phyloP scores from a whole-genome alignment of 2,113 vertebrate species.

The Merops nubicus region DNA sequence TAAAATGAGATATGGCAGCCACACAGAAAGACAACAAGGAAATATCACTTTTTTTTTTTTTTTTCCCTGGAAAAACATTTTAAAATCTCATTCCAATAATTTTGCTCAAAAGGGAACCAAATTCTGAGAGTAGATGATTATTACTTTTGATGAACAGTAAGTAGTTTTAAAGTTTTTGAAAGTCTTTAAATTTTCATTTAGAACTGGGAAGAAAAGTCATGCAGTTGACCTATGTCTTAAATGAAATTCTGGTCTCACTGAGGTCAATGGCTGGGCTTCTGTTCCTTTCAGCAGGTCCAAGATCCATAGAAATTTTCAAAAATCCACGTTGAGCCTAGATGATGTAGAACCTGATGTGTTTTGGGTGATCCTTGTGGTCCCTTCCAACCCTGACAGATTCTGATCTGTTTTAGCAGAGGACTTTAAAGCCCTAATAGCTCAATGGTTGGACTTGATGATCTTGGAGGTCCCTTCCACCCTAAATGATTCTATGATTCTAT shows the following conservation, averaged over 20 bases:
- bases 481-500: no score
- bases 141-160: not conserved
- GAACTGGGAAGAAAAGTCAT: not conserved
- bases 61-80: not conserved
- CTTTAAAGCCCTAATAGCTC: no score
- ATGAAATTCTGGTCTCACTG: not conserved
- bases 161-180: not conserved
- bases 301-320: not conserved
- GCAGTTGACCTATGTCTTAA: not conserved
- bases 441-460: no score
- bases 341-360: no score
- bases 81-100: not conserved
- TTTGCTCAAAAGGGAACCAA: not conserved
- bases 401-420: no score
- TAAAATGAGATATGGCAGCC: not conserved
- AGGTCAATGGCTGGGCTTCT: not conserved
- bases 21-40: not conserved
- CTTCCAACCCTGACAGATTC: no score
- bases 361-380: no score
- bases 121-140: not conserved
- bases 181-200: not conserved
- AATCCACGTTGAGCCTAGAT: not conserved
- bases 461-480: no score
- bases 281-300: not conserved
- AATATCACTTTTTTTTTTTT: not conserved